These are phyloP conservation scores for Hypolimnas misippus DNA, from an alignment of 2,888 invertebrate species.

Conservation along the genomic window DNA sequence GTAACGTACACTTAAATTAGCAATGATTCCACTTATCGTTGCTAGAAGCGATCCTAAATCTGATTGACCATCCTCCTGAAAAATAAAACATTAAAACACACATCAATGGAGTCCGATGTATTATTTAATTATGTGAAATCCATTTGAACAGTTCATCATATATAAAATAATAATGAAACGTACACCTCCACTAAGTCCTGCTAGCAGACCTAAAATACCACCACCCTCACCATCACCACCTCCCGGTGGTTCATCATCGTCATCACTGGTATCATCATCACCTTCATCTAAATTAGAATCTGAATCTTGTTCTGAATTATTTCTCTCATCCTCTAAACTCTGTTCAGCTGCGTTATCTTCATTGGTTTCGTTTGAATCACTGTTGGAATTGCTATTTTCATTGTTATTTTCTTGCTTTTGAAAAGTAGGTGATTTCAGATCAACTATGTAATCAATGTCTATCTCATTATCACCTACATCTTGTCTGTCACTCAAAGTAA, in stretches of 20 bases:
- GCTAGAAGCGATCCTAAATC: slow-evolving; percentile 75
- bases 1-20: slow-evolving; percentile 75
- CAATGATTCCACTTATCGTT: slow-evolving; percentile 74
- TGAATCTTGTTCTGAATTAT: slow-evolving; percentile 55
- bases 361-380: slow-evolving; percentile 44
- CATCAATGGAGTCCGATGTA: too few species aligned
- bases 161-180: too few species aligned
- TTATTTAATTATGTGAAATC: too few species aligned
- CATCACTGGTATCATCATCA: slow-evolving; percentile 32
- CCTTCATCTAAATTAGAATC: slow-evolving; percentile 46
- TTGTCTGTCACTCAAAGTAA: slow-evolving; percentile 49
- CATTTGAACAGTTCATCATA: too few species aligned
- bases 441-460: slow-evolving; percentile 53
- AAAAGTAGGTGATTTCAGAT: slow-evolving; percentile 55
- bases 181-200: slow-evolving; percentile 77
- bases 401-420: slow-evolving; percentile 56
- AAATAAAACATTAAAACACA: too few species aligned
- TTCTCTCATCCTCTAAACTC: slow-evolving; percentile 49
- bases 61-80: slow-evolving; percentile 76
- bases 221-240: slow-evolving; percentile 77
- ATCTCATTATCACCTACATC: slow-evolving; percentile 58
- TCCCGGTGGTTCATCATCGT: slow-evolving; percentile 70
- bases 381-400: slow-evolving; percentile 44
- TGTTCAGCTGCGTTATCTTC: slow-evolving; percentile 51
- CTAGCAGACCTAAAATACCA: slow-evolving; percentile 72